Percentiles rank a stretch among this genome's conserved stretches.
These are phyloP conservation scores for Eupelmus urozonus DNA, from an alignment of 2,888 invertebrate species.

Conservation along the genomic window DNA sequence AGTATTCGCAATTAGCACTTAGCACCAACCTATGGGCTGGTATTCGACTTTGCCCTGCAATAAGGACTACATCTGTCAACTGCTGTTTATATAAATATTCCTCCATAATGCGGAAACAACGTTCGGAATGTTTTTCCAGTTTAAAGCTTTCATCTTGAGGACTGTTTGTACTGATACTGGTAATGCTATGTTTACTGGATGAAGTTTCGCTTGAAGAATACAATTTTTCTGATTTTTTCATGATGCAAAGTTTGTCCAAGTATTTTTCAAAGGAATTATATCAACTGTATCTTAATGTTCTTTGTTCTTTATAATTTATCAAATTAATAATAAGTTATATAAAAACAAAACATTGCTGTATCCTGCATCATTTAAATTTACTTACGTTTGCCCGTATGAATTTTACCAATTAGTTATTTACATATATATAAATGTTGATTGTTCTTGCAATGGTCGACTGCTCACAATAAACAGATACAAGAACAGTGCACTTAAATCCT, in stretches of 20 bases:
- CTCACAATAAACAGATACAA: no score
- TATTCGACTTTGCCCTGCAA: slow-evolving; percentile 86
- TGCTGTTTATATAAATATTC: slow-evolving; percentile 89
- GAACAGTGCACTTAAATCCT: no score
- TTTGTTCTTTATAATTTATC: no score
- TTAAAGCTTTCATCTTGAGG: slow-evolving; percentile 87
- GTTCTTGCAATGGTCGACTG: no score
- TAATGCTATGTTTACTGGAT: slow-evolving; percentile 72
- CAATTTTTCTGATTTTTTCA: slow-evolving; percentile 52
- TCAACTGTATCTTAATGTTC: no score
- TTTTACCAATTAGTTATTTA: no score
- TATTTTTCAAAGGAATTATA: no score
- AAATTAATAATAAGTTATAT: no score
- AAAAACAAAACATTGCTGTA: no score
- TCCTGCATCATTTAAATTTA: no score
- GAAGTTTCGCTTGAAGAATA: slow-evolving; percentile 48
- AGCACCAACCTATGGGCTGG: slow-evolving; percentile 92
- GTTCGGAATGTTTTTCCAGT: slow-evolving; percentile 89
- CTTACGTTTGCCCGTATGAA: no score
- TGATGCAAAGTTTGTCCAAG: not conserved
- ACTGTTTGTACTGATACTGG: slow-evolving; percentile 64
- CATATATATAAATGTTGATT: no score
- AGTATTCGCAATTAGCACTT: slow-evolving; percentile 95
- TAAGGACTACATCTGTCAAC: slow-evolving; percentile 91
- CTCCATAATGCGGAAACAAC: slow-evolving; percentile 89